A percentile compares a stretch with the other conserved stretches of the same genome.
Conservation (phyloP, 2,888 invertebrate genomes). For the Argynnis bischoffii region DNA sequence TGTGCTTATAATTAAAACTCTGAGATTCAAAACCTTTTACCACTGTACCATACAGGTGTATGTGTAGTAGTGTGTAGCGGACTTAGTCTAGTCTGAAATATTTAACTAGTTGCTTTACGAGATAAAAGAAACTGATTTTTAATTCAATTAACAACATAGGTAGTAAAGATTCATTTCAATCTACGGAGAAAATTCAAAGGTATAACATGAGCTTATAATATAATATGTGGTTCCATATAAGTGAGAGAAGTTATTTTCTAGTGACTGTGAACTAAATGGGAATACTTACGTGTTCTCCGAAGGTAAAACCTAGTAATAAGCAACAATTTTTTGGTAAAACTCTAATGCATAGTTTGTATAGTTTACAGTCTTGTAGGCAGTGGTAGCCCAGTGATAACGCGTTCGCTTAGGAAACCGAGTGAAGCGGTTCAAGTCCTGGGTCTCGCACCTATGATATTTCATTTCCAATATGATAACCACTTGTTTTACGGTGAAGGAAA, state of each 20-base stretch:
- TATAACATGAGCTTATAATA: neutral
- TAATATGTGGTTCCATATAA: neutral
- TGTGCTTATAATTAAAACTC: too few species aligned
- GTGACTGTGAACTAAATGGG: constrained; percentile 10
- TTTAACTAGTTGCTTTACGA: neutral
- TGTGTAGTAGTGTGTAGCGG: too few species aligned
- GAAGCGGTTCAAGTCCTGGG: too few species aligned
- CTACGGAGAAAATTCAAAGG: neutral
- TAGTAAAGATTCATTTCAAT: neutral
- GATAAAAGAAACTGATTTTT: neutral
- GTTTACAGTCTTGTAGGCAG: too few species aligned
- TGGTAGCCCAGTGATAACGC: too few species aligned
- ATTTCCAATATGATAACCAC: too few species aligned
- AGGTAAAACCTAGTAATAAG: neutral
- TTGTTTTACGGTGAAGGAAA: too few species aligned
- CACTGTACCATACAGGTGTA: too few species aligned
- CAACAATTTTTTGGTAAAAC: neutral
- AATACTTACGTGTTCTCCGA: neutral
- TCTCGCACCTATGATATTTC: too few species aligned
- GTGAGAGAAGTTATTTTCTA: neutral
- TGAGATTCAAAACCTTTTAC: too few species aligned
- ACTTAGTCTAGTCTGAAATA: too few species aligned
- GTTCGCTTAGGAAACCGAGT: too few species aligned
- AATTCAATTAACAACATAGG: constrained; percentile 13
- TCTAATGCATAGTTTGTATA: neutral